Conservation (phyloP, 2,797 vertebrate species). For the Brotula barbata region DNA sequence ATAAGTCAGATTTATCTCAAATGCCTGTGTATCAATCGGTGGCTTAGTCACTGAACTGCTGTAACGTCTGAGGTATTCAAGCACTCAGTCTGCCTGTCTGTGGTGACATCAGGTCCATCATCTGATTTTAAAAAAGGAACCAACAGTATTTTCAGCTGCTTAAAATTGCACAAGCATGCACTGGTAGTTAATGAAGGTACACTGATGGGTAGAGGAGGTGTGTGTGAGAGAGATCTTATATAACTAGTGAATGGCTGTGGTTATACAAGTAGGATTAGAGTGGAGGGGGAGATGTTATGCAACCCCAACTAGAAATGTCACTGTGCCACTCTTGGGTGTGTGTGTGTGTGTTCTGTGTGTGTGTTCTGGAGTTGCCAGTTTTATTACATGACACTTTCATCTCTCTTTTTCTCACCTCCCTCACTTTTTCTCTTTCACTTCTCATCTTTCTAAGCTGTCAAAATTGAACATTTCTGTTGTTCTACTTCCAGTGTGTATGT, state of each 20-base stretch:
- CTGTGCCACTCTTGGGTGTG: constrained; percentile 53
- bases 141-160: constrained; percentile 40
- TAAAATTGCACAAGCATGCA: constrained; percentile 64
- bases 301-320: constrained; percentile 78
- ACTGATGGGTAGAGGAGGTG: constrained; percentile 11
- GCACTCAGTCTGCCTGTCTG: no score
- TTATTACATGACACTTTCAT: constrained; percentile 55
- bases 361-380: constrained; percentile 59
- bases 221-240: constrained; percentile 64
- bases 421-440: background rate
- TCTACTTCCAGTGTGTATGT: constrained; percentile 7
- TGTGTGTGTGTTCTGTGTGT: constrained; percentile 34
- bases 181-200: no score
- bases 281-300: constrained; percentile 74
- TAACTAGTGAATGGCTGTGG: constrained; percentile 76
- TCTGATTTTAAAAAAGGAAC: constrained; percentile 44
- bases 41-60: no score
- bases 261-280: constrained; percentile 79
- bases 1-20: no score
- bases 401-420: constrained; percentile 4
- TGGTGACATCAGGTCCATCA: constrained; percentile 20
- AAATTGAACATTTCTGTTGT: constrained; percentile 12
- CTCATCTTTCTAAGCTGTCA: constrained; percentile 14
- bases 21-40: no score
- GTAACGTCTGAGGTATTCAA: no score